These are phyloP conservation scores for Epinotia demarniana DNA, from an alignment of 2,888 invertebrate genomes.

Conservation along the genomic window DNA sequence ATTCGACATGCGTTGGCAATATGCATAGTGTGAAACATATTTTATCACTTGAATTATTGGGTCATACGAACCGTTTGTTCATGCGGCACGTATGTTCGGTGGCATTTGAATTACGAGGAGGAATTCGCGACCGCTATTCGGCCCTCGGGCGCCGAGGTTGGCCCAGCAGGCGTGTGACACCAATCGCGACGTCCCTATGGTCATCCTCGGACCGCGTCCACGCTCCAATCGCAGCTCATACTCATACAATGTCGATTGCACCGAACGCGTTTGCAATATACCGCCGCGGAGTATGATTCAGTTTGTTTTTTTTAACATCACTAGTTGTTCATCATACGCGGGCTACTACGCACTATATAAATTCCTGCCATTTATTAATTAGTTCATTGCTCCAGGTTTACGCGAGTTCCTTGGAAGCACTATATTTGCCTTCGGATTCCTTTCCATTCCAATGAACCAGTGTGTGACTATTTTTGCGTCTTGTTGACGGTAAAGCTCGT, in stretches of 20 bases:
- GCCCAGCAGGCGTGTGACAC: conserved; percentile 75
- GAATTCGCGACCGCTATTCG: conserved; percentile 83
- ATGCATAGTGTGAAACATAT: conserved; percentile 53
- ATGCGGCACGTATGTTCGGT: conserved; percentile 71
- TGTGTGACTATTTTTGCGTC: conserved; percentile 61
- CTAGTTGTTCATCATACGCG: conserved; percentile 55
- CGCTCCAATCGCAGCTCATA: conserved; percentile 56
- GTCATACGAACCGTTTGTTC: conserved; percentile 77
- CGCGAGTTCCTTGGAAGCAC: conserved; percentile 47
- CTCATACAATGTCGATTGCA: conserved; percentile 65
- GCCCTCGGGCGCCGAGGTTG: conserved; percentile 65
- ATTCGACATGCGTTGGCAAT: conserved; percentile 57
- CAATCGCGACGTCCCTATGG: conserved; percentile 75
- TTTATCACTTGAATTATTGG: conserved; percentile 74
- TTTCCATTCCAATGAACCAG: conserved; percentile 55
- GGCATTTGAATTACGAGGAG: conserved; percentile 81
- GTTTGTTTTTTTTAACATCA: conserved; percentile 72
- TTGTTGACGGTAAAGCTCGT: conserved; percentile 54
- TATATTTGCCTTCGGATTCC: conserved; percentile 52
- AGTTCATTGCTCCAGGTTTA: conserved; percentile 44
- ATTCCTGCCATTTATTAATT: conserved; percentile 31
- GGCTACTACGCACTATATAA: neutral
- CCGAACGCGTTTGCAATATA: conserved; percentile 71
- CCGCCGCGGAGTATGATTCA: conserved; percentile 74
- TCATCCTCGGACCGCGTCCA: conserved; percentile 54